phyloP scores from a whole-genome alignment of 2,113 vertebrate genomes.

The Leptobrachium ailaonicum region DNA sequence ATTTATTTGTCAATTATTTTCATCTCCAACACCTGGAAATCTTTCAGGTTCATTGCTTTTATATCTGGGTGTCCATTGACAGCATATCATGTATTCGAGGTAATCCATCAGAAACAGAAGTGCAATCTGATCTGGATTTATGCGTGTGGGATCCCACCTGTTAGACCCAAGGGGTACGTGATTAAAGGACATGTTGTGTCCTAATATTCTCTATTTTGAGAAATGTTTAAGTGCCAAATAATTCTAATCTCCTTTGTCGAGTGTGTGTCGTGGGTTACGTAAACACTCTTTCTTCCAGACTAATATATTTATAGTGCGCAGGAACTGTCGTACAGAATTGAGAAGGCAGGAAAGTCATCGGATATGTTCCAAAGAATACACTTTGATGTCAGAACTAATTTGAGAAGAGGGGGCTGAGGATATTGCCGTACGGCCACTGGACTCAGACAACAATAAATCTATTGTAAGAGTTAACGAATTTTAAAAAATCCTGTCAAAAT shows the following conservation, averaged over 20 bases:
- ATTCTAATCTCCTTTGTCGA: slow-evolving; percentile 7
- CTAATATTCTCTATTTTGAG: background rate
- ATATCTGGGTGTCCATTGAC: too few relatives aligned
- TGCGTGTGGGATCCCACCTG: too few relatives aligned
- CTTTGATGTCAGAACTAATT: slow-evolving; percentile 40
- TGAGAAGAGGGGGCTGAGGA: slow-evolving; percentile 11
- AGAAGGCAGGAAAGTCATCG: slow-evolving; percentile 35
- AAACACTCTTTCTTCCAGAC: slow-evolving; percentile 17
- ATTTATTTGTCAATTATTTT: too few relatives aligned
- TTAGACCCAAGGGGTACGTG: too few relatives aligned
- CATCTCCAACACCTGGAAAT: too few relatives aligned
- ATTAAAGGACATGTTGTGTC: too few relatives aligned
- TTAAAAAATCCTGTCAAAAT: too few relatives aligned
- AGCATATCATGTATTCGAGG: too few relatives aligned
- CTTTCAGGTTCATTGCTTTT: too few relatives aligned
- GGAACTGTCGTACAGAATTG: slow-evolving; percentile 14
- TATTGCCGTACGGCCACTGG: slow-evolving; percentile 3
- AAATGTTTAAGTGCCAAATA: background rate
- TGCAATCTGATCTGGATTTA: too few relatives aligned
- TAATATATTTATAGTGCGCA: slow-evolving; percentile 26
- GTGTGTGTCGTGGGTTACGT: slow-evolving; percentile 13
- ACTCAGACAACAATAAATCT: background rate
- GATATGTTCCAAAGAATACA: slow-evolving; percentile 13
- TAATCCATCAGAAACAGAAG: too few relatives aligned
- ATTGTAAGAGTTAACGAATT: too few relatives aligned